phyloP scores from a whole-genome alignment of 2,113 vertebrate genomes.

The Phodopus roborovskii region DNA sequence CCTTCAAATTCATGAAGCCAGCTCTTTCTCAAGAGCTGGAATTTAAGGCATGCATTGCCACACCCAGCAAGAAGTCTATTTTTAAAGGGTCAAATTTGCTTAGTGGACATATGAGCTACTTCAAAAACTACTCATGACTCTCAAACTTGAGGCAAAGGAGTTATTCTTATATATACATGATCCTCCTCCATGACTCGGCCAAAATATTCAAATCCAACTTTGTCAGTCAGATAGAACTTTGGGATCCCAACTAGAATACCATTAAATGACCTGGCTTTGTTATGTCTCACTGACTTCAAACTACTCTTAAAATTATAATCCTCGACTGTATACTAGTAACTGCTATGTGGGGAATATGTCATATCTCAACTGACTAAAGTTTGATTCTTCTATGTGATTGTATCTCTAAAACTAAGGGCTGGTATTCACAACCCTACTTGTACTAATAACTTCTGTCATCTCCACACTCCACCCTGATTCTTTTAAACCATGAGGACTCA shows the following conservation, averaged over 20 bases:
- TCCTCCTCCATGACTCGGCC: background rate
- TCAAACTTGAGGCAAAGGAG: background rate
- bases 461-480: background rate
- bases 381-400: background rate
- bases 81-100: background rate
- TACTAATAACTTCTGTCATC: conserved; percentile 19
- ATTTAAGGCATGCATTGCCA: background rate
- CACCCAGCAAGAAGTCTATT: background rate
- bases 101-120: background rate
- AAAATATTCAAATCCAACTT: background rate
- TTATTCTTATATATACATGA: background rate
- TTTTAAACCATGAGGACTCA: conserved; percentile 22
- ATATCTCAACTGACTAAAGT: background rate
- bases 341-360: background rate
- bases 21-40: background rate
- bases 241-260: background rate
- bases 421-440: background rate
- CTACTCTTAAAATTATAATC: background rate
- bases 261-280: background rate
- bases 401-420: background rate
- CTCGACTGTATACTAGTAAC: background rate
- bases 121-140: conserved; percentile 19
- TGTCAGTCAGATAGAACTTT: background rate
- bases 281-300: conserved; percentile 39
- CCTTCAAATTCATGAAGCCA: background rate